Evolutionary conservation across 1,140 invertebrate species (phyloP), one percentile per base, ranked within the genome.

Genomic region (Apis dorsata): DNA sequence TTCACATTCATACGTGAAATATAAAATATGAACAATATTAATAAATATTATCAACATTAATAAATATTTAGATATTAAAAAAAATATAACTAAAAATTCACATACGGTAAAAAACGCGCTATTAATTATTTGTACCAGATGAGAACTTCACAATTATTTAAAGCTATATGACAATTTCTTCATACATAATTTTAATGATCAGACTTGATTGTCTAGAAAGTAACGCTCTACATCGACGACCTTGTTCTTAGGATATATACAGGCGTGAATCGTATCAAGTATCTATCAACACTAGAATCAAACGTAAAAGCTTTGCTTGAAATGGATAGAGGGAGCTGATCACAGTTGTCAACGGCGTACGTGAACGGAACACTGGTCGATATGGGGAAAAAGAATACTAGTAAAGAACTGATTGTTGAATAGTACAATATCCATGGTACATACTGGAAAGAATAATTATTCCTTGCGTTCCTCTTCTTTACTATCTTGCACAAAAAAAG

Each of bases 171-270:
- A 15, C 28, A 44, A 57, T 15, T 70, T 10, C n/a, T 49, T 53
- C n/a, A 13, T 70, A 53, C 28, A 60, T 4, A 34, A n/a, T 51
- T 66, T 63, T 53, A 57, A 66, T n/a, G 57, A 77, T 60, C 73
- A 13, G 24, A 70, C 53, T 44, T 51, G 21, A 83, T 79, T 74
- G 81, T 81, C 83, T 88, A 88, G 86, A 88, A 88, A 88, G 86
- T 88, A 88, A 87, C 85, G 86, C 85, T 88, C 86, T 70, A 88
- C 86, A 88, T 88, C 85, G 85, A 79, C 86, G 86, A 88, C 86
- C 86, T 88, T 88, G 85, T 88, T 88, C 81, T 71, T 87, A 87
- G 83, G 83, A 88, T 88, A 82, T 88, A 87, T 79, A 87, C 81
- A 80, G 59, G 76, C 74, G 85, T 73, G 71, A 80, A 88, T 85